Evolutionary conservation across 64 coral and sea anemone species (phyloP).

Genomic region (Porites lutea): DNA sequence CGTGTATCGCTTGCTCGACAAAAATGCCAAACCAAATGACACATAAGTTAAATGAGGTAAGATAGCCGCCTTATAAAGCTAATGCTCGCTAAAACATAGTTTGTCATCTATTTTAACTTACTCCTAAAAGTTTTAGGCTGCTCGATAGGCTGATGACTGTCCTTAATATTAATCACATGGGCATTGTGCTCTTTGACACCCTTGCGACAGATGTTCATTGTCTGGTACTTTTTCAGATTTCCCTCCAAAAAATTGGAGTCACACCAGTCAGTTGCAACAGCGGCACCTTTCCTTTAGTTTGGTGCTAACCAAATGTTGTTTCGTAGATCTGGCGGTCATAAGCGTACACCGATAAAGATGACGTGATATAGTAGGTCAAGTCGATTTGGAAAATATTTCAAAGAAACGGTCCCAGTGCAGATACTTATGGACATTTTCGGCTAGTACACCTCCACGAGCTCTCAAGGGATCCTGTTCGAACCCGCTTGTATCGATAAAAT

Average conservation of each 20-base stretch:
- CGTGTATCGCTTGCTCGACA: conserved; percentile 37
- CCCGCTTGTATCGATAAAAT: neutral
- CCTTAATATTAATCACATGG: too few relatives aligned
- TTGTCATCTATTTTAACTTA: too few relatives aligned
- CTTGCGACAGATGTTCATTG: too few relatives aligned
- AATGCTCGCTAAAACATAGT: too few relatives aligned
- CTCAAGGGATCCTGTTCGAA: neutral
- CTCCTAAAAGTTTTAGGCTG: too few relatives aligned
- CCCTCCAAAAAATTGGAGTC: too few relatives aligned
- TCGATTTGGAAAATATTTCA: conserved; percentile 37
- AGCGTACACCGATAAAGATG: conserved; percentile 17
- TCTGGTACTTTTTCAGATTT: too few relatives aligned
- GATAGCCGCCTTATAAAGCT: too few relatives aligned
- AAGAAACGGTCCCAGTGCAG: neutral
- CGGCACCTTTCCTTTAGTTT: too few relatives aligned
- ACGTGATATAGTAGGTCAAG: neutral
- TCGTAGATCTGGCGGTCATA: conserved; percentile 21
- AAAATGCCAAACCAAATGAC: conserved; percentile 35
- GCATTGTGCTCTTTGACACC: too few relatives aligned
- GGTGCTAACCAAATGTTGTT: neutral
- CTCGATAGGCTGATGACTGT: too few relatives aligned
- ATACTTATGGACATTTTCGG: neutral
- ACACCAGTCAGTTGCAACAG: too few relatives aligned
- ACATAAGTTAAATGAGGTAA: neutral
- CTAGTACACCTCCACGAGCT: neutral